Evolutionary conservation across 2,113 vertebrate species (phyloP), one percentile per base, ranked within the genome.

Genomic region (Eurystomus gularis): DNA sequence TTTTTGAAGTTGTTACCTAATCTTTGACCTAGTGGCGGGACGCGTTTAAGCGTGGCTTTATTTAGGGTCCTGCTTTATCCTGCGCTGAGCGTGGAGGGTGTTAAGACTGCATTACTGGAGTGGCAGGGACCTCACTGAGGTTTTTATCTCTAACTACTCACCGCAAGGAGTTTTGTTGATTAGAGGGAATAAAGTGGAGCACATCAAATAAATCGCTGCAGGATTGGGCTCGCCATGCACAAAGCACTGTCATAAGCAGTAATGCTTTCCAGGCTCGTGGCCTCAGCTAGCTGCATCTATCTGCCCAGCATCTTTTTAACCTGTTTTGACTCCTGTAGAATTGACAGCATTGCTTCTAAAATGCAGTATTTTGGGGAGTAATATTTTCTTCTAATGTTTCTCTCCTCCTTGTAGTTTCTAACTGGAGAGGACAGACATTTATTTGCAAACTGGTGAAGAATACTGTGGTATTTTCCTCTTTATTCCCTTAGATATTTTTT

Each of bases 61-160:
- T 64, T 94, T 44, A 21, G 21, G 8, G 60, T 62, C 64, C 49
- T 0, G 0, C 54, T 65, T 66, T 65, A 57, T 17, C 42, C 21
- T 0, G 0, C 0, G 2, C 46, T 29, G 65, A 73, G 26, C 8
- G 2, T 12, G 29, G 37, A 73, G 28, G 3, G 4, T 19, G 20
- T 46, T n/a, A 51, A 52, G 20, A 39, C 17, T 49, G 55, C 4
- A 0, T 17, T 66, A 11, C 11, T 16, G 55, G 26, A n/a, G 25
- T 24, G n/a, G 25, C 40, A 24, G 60, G 12, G 21, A 68, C 17
- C 19, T 73, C 0, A 0, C 13, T 0, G 42, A 28, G 26, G 10
- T 8, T 91, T 70, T 68, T 77, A 2, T 39, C 61, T 21, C 25
- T 20, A 19, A 6, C 18, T 40, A 16, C 5, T 1, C 33, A 2